Evolutionary conservation across 2,888 invertebrate genomes (phyloP), one percentile per base, ranked within the genome.

Genomic region (Drosophila hamatofila): DNA sequence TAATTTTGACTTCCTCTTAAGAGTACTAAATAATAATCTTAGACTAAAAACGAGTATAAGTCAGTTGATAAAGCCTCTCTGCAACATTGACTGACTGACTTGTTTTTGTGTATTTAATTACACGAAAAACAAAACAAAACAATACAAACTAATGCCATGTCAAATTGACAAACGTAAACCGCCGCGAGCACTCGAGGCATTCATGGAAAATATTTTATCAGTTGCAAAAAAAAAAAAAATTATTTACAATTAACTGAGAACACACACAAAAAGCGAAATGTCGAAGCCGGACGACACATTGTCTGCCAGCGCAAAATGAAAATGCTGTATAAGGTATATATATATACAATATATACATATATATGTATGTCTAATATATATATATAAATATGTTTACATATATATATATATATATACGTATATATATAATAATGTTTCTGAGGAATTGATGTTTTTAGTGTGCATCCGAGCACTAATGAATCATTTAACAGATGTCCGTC

Each of bases 401-500:
- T 33, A 9, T 30, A 9, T 30, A 30, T 9, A 30, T 56, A 44
- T 44, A 64, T 64, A 58, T 49, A 42, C 14, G n/a, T 57, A 61
- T 33, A 51, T 30, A 56, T 63, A 66, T 44, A 54, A 74, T 68
- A 70, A 69, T 72, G 46, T 46, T 78, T 80, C 69, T 62, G 41
- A 78, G 35, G 57, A 64, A 54, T 63, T 51, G 64, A 61, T 68
- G 78, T 9, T 59, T 72, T 56, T 62, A 72, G 52, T 67, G 75
- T 64, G 58, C 73, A 78, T 55, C 49, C 60, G 54, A 81, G 66
- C 70, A 64, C 72, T 83, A 88, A 86, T 86, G 85, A 88, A 62
- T 85, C 85, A 85, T 83, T 86, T 70, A 80, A 68, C 88, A 85
- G 86, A 81, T 88, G 88, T 79, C 74, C 61, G 60, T 72, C 68